Evolutionary conservation across 2,888 invertebrate genomes (phyloP).

Genomic region (Melanophora roralis): DNA sequence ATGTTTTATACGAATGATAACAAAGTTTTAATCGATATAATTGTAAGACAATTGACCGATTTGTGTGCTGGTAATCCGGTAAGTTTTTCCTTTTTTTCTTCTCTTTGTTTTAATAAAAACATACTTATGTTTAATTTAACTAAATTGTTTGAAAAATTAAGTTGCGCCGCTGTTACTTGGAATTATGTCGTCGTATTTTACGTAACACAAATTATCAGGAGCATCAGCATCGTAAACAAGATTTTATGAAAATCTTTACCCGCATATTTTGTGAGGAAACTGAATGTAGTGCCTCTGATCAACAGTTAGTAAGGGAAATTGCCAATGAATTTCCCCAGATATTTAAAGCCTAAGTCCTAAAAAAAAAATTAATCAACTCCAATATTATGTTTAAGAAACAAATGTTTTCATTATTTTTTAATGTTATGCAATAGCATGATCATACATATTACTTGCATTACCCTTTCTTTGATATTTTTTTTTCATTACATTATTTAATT

Average conservation of each 20-base stretch:
- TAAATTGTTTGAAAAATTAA: constrained; percentile 70
- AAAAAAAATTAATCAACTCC: no score
- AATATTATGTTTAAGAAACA: no score
- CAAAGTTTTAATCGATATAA: constrained; percentile 94
- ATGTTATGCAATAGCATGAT: constrained; percentile 27
- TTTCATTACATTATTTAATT: no score
- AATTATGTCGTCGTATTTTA: constrained; percentile 87
- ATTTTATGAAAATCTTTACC: constrained; percentile 90
- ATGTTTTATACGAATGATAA: constrained; percentile 97
- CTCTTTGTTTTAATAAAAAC: not conserved
- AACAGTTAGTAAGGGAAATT: constrained; percentile 87
- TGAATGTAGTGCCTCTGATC: constrained; percentile 85
- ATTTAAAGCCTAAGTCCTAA: constrained; percentile 80
- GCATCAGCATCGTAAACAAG: constrained; percentile 88
- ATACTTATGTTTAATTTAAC: not conserved
- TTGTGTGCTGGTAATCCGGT: constrained; percentile 91
- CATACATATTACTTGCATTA: not conserved
- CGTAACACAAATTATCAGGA: constrained; percentile 89
- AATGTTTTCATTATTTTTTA: no score
- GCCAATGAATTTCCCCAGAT: constrained; percentile 90
- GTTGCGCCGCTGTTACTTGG: constrained; percentile 88
- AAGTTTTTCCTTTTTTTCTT: constrained; percentile 64
- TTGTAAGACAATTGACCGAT: constrained; percentile 93
- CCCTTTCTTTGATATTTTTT: constrained; percentile 5
- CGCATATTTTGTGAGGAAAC: constrained; percentile 91